These are phyloP conservation scores for Oncorhynchus mykiss DNA, from an alignment of 2,113 vertebrate genomes.

Conservation along the genomic window DNA sequence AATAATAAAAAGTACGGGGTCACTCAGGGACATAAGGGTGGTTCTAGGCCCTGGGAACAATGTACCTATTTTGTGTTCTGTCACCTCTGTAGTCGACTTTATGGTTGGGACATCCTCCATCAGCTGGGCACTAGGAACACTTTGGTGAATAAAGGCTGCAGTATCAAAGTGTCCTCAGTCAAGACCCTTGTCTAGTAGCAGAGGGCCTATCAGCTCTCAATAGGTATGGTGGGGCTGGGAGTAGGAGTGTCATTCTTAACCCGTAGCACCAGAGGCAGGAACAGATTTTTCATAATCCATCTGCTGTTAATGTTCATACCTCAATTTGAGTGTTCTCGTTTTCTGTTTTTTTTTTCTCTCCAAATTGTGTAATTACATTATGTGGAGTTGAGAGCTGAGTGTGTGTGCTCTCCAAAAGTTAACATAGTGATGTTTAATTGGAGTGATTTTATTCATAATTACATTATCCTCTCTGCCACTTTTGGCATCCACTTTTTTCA, in stretches of 20 bases:
- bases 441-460: conserved; percentile 71
- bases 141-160: conserved; percentile 70
- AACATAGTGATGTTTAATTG: conserved; percentile 78
- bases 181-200: conserved; percentile 67
- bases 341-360: conserved; percentile 74
- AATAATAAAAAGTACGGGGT: conserved; percentile 73
- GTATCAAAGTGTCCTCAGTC: conserved; percentile 73
- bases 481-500: conserved; percentile 75
- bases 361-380: conserved; percentile 59
- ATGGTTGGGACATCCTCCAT: conserved; percentile 75
- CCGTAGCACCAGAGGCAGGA: conserved; percentile 61
- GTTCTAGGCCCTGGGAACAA: conserved; percentile 67
- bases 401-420: conserved; percentile 74
- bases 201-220: conserved; percentile 66
- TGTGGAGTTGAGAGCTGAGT: conserved; percentile 52
- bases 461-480: conserved; percentile 77
- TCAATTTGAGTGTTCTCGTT: conserved; percentile 60
- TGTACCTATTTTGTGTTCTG: conserved; percentile 75
- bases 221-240: conserved; percentile 47
- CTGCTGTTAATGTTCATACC: conserved; percentile 64
- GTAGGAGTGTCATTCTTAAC: conserved; percentile 75
- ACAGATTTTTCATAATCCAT: conserved; percentile 70
- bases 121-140: conserved; percentile 64
- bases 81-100: conserved; percentile 78
- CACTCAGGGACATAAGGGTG: conserved; percentile 67